Percentiles rank a stretch among this genome's conserved stretches.
These are phyloP conservation scores for Steatornis caripensis DNA, from an alignment of 2,113 vertebrate species.

Conservation along the genomic window DNA sequence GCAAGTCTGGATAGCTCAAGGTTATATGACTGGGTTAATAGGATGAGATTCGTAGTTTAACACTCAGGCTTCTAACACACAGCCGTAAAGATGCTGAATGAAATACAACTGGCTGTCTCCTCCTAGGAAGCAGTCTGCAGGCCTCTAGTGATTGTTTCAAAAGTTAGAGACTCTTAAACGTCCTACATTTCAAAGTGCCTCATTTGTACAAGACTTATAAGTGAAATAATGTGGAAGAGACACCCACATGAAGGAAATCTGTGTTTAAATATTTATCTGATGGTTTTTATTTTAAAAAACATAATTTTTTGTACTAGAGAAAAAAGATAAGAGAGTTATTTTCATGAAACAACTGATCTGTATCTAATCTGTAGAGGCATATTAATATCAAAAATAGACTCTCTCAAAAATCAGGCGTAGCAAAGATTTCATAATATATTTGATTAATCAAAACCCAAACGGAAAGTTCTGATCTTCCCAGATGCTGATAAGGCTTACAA, in stretches of 20 bases:
- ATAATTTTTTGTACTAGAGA: conserved; percentile 26
- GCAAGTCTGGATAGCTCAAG: conserved; percentile 63
- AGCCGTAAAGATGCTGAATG: conserved; percentile 58
- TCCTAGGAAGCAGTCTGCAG: conserved; percentile 25
- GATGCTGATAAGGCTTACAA: conserved; percentile 35
- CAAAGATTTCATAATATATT: conserved; percentile 60
- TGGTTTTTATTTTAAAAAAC: conserved; percentile 50
- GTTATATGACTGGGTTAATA: conserved; percentile 69
- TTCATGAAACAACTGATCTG: conserved; percentile 50
- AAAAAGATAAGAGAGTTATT: conserved; percentile 50
- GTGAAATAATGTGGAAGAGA: conserved; percentile 16
- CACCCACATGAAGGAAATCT: conserved; percentile 33
- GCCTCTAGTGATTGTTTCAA: conserved; percentile 58
- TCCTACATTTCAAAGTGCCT: conserved; percentile 24
- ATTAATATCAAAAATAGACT: conserved; percentile 56
- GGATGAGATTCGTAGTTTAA: conserved; percentile 62
- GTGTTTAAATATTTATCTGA: conserved; percentile 63
- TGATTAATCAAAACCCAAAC: conserved; percentile 44
- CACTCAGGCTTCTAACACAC: conserved; percentile 57
- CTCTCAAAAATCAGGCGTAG: conserved; percentile 33
- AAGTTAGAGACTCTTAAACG: conserved; percentile 57
- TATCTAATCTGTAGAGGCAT: conserved; percentile 28
- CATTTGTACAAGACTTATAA: conserved; percentile 41
- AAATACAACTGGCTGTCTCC: conserved; percentile 57
- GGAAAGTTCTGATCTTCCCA: conserved; percentile 45